Percentiles rank a stretch among this genome's conserved stretches.
phyloP scores from a whole-genome alignment of 2,888 invertebrate genomes.

The Mechanitis messenoides region DNA sequence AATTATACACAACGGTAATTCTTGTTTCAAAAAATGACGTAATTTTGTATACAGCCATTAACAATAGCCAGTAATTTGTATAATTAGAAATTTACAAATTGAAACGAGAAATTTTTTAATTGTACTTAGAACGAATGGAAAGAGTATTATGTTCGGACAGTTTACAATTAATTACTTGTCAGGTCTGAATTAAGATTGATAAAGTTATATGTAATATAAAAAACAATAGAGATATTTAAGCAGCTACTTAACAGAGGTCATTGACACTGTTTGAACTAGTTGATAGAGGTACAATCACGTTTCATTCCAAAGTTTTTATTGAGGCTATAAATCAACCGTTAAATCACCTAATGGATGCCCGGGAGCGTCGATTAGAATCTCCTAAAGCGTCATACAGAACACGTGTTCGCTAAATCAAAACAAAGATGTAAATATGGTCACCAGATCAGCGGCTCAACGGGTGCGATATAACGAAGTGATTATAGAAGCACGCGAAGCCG shows the following conservation, averaged over 20 bases:
- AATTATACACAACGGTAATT: slow-evolving; percentile 65
- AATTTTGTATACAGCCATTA: slow-evolving; percentile 31
- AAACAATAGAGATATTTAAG: background rate
- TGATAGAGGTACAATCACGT: slow-evolving; percentile 40
- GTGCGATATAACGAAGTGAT: slow-evolving; percentile 60
- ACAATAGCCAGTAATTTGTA: slow-evolving; percentile 13
- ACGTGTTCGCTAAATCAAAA: slow-evolving; percentile 42
- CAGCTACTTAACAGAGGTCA: slow-evolving; percentile 17
- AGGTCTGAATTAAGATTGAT: background rate
- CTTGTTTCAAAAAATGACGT: slow-evolving; percentile 48
- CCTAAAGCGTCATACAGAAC: slow-evolving; percentile 30
- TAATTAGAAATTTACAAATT: slow-evolving; percentile 4
- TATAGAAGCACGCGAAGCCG: slow-evolving; percentile 62
- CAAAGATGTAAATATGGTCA: slow-evolving; percentile 43
- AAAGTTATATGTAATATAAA: background rate
- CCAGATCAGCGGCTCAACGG: slow-evolving; percentile 45
- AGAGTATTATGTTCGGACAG: too few relatives aligned
- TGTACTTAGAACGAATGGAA: background rate
- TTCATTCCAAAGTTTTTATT: slow-evolving; percentile 33
- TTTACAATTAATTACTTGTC: background rate
- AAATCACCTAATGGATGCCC: slow-evolving; percentile 27
- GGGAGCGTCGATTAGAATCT: slow-evolving; percentile 29
- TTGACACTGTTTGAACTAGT: slow-evolving; percentile 23
- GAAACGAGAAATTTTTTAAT: background rate
- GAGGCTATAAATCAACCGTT: slow-evolving; percentile 33